These are phyloP conservation scores for Rousettus leschenaultii DNA, from an alignment of 2,113 vertebrate species.

Conservation along the genomic window DNA sequence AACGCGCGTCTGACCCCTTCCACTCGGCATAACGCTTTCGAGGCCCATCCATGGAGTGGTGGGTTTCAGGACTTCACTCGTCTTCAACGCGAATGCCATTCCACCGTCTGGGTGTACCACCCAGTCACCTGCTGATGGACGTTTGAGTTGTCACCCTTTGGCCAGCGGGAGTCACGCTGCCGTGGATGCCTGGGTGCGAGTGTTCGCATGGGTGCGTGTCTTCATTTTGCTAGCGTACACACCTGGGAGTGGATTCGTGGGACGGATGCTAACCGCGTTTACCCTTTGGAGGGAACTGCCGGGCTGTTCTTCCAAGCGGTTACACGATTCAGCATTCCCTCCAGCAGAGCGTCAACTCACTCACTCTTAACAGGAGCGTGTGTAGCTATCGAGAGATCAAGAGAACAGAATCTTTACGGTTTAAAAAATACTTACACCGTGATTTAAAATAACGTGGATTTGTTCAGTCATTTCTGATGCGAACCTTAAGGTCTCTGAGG, in stretches of 20 bases:
- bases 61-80: fast-evolving
- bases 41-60: fast-evolving
- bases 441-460: neutral
- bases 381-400: neutral
- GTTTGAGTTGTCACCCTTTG: neutral
- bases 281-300: neutral
- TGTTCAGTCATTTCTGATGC: neutral
- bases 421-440: neutral
- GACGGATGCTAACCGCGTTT: neutral
- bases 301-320: neutral
- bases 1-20: neutral
- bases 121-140: neutral
- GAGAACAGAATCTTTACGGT: neutral
- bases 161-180: neutral
- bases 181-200: too few species aligned
- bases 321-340: neutral
- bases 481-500: neutral
- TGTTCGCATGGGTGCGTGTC: neutral
- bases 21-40: neutral
- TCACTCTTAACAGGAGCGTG: neutral
- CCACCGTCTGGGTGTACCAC: fast-evolving
- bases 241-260: neutral
- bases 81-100: neutral
- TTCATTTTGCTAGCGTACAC: neutral
- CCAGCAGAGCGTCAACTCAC: neutral